Base-by-base conservation (phyloP, 2,113 vertebrate species). In the Triplophysa dalaica region DNA sequence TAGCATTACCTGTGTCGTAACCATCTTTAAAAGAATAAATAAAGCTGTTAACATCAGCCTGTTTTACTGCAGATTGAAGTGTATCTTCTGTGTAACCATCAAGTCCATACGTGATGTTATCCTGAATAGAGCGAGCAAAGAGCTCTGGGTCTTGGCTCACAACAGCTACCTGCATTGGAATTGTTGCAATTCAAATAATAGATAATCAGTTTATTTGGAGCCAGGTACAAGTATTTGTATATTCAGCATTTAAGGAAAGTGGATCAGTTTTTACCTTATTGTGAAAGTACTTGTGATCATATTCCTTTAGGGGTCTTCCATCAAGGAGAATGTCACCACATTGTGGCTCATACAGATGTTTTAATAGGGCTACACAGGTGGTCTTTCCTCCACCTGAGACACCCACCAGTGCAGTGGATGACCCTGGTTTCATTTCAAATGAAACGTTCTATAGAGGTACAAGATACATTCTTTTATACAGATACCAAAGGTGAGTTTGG, bases 221-320 rank as follows among this genome's bases (percentile, higher is more conserved):
- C 43, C 6, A 8, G 6, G 43, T 45, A 45, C 7, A 64, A 29
- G 9, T 60, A 21, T 9, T 21, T 60, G 6, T 60, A 8, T 21
- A 60, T 22, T 10, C 19, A 60, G 56, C 56, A 22, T 45, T 45
- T 45, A 45, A 11, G n/a, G 56, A 6, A 22, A 60, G 10, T 6
- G 10, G 56, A 19, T 60, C 56, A 21, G 56, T 19, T 60, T 21
- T n/a, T 60, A 60, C 56, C 56, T 21, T 60, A 21, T 11, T 19
- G 56, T 60, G 56, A 60, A 60, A 60, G 56, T 22, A 60, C 56
- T 60, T 60, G 56, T 60, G 56, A 60, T 60, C 56, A 60, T 60
- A 60, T 22, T 60, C 56, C 26, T 64, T 64, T 33, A 64, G 62
- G 1, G 62, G 26, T 24, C 62, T 60, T 60, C 56, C 56, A 60